Percentiles rank a stretch among this genome's conserved stretches.
Conservation (phyloP, 2,888 invertebrate species). For the Hirtodrosophila histrioides region DNA sequence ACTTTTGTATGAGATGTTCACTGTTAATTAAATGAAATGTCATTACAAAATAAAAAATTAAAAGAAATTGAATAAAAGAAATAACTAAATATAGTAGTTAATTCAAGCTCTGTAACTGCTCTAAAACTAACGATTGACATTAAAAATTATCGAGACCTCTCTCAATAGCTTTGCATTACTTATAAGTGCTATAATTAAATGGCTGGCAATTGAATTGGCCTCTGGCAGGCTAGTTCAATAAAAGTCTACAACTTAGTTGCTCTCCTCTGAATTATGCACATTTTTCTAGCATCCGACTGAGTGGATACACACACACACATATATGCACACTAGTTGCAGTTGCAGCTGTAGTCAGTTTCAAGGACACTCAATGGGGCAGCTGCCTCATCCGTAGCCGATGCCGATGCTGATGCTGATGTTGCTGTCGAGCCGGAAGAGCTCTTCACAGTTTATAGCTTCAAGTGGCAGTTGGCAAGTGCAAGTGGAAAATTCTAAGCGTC, state of each 20-base stretch:
- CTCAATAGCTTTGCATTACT: too few species aligned
- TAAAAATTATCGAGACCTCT: too few species aligned
- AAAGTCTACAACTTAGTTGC: slow-evolving; percentile 27
- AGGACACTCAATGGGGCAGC: slow-evolving; percentile 76
- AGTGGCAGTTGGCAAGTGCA: slow-evolving; percentile 77
- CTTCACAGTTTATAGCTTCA: slow-evolving; percentile 76
- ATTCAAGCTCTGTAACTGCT: too few species aligned
- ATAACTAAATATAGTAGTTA: too few species aligned
- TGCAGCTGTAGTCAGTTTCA: slow-evolving; percentile 66
- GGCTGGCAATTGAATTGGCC: slow-evolving; percentile 17
- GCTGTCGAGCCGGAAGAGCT: slow-evolving; percentile 61
- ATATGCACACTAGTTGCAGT: slow-evolving; percentile 18
- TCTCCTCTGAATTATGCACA: slow-evolving; percentile 53
- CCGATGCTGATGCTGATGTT: slow-evolving; percentile 25
- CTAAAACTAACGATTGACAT: too few species aligned
- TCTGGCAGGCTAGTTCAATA: slow-evolving; percentile 24
- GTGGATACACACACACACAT: slow-evolving; percentile 15
- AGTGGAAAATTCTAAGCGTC: slow-evolving; percentile 73
- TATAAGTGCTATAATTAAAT: too few species aligned
- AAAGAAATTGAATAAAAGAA: too few species aligned
- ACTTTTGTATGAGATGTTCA: too few species aligned
- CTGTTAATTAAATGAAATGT: too few species aligned
- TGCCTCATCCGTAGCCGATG: slow-evolving; percentile 47
- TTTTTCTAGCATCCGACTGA: slow-evolving; percentile 28
- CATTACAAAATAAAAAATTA: too few species aligned